These are phyloP conservation scores for Agraylea sexmaculata DNA, from an alignment of 1,140 invertebrate genomes.

Conservation along the genomic window DNA sequence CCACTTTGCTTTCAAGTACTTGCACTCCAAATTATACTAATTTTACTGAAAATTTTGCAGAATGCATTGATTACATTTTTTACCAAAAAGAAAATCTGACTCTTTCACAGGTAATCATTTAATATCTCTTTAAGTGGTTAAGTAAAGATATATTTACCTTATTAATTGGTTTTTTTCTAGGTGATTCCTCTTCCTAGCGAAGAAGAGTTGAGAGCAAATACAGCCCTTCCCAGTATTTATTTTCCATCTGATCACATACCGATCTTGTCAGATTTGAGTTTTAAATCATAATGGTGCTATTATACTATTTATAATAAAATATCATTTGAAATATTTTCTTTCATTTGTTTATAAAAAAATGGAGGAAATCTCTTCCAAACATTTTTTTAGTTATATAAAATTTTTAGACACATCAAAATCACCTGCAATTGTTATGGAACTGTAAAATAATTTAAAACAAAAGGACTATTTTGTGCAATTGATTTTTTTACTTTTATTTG, in stretches of 20 bases:
- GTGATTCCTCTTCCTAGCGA: slow-evolving; percentile 66
- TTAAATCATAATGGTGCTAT: slow-evolving; percentile 17
- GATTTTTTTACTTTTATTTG: too few relatives aligned
- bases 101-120: slow-evolving; percentile 43
- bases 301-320: too few relatives aligned
- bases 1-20: slow-evolving; percentile 52
- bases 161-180: slow-evolving; percentile 29
- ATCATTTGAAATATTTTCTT: too few relatives aligned
- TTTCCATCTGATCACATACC: slow-evolving; percentile 91
- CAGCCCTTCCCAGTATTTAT: slow-evolving; percentile 70
- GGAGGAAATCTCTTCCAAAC: too few relatives aligned
- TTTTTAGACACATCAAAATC: too few relatives aligned
- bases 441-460: too few relatives aligned
- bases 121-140: slow-evolving; percentile 3
- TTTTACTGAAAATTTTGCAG: slow-evolving; percentile 69
- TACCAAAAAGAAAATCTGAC: slow-evolving; percentile 54
- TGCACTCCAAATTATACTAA: slow-evolving; percentile 76
- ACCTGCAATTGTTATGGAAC: too few relatives aligned
- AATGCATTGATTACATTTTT: slow-evolving; percentile 89
- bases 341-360: too few relatives aligned
- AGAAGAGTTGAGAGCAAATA: slow-evolving; percentile 57
- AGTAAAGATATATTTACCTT: slow-evolving; percentile 3
- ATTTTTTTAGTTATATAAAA: too few relatives aligned
- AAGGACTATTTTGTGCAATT: too few relatives aligned
- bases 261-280: slow-evolving; percentile 64